phyloP scores from a whole-genome alignment of 2,888 invertebrate species.

The Lampropteryx suffumata region DNA sequence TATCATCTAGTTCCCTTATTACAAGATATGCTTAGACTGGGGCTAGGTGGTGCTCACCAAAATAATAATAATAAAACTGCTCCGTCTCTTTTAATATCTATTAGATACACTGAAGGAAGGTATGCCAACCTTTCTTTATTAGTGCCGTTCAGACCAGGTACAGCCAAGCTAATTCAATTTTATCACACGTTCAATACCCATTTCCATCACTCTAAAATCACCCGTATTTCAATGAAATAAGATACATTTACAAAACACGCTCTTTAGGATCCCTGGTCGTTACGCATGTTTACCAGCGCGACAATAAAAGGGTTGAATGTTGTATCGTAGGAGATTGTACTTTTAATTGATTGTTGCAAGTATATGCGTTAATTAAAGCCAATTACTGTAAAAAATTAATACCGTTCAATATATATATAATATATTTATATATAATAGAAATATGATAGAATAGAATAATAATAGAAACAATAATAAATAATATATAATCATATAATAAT shows the following conservation, averaged over 20 bases:
- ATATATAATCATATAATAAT: no score
- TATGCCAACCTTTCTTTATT: slow-evolving; percentile 9
- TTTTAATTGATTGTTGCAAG: slow-evolving; percentile 31
- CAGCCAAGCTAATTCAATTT: slow-evolving; percentile 28
- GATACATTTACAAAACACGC: slow-evolving; percentile 6
- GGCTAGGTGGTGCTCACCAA: no score
- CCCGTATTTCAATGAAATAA: slow-evolving; percentile 3
- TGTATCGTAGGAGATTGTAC: slow-evolving; percentile 29
- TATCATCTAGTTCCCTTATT: no score
- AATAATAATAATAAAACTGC: no score
- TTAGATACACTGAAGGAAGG: no score
- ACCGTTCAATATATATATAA: not conserved
- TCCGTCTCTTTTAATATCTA: no score
- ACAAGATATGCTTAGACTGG: no score
- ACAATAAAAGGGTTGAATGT: slow-evolving; percentile 36
- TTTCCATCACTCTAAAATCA: slow-evolving; percentile 9
- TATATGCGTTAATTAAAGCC: slow-evolving; percentile 28
- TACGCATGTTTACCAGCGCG: slow-evolving; percentile 26
- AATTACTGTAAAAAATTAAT: slow-evolving; percentile 11
- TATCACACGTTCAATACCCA: slow-evolving; percentile 19
- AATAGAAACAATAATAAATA: no score
- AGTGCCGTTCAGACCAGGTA: slow-evolving; percentile 11
- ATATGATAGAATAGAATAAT: no score
- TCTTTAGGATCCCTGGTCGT: slow-evolving; percentile 14
- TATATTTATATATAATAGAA: no score